Percentiles rank a stretch among this genome's conserved stretches.
These are phyloP conservation scores for Zapornia atra DNA, from an alignment of 2,113 vertebrate genomes.

Conservation along the genomic window DNA sequence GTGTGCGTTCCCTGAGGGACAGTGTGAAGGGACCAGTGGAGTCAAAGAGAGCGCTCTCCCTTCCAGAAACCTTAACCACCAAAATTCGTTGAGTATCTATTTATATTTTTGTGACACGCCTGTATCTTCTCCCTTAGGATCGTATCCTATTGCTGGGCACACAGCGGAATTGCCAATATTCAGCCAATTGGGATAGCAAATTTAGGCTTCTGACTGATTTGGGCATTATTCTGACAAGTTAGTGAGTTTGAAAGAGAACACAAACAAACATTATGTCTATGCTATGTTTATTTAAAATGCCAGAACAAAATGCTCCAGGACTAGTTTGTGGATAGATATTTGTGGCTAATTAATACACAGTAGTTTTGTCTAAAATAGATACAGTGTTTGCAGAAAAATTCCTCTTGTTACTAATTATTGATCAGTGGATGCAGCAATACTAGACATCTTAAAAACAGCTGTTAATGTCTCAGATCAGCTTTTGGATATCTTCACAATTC, in stretches of 20 bases:
- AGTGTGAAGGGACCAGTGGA: conserved; percentile 89
- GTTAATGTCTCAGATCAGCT: neutral
- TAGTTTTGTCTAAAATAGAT: neutral
- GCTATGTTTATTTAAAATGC: neutral
- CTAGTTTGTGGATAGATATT: neutral
- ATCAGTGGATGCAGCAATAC: neutral
- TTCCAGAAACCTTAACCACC: conserved; percentile 92
- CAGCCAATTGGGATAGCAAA: neutral
- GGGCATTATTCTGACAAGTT: neutral
- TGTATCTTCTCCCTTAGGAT: conserved; percentile 41
- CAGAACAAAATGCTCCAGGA: neutral
- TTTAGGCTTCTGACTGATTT: conserved; percentile 2
- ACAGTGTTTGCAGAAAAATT: neutral
- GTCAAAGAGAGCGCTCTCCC: conserved; percentile 93
- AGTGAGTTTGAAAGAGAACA: neutral
- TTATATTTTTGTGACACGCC: neutral
- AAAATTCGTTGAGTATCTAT: conserved; percentile 91
- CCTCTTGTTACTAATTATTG: neutral
- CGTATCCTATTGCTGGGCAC: conserved; percentile 16
- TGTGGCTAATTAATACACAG: neutral
- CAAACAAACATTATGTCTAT: neutral
- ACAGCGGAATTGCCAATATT: neutral
- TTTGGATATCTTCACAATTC: neutral
- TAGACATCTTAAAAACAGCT: neutral
- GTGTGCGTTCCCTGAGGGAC: conserved; percentile 93